Evolutionary conservation across 2,888 invertebrate species (phyloP).

Genomic region (Miltochrista miniata): DNA sequence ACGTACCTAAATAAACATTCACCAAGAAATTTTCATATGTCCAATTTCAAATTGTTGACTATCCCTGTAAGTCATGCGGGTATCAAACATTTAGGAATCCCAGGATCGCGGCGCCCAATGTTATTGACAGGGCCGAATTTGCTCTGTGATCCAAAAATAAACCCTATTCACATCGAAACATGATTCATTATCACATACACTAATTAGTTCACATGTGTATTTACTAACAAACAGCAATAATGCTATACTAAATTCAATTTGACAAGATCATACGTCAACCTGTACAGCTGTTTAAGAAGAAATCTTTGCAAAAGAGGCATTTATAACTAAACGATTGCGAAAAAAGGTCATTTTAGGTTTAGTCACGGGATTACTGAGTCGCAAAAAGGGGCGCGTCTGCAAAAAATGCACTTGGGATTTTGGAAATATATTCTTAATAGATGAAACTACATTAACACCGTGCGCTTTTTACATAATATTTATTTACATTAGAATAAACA

Average conservation of each 20-base stretch:
- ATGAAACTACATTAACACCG: no score
- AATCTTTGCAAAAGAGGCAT: neutral
- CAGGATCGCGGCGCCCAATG: conserved; percentile 58
- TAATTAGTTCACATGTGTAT: conserved; percentile 16
- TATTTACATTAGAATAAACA: no score
- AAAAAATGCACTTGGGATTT: no score
- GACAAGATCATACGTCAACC: conserved; percentile 5
- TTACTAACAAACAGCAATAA: conserved; percentile 17
- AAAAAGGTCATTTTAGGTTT: no score
- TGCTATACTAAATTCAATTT: conserved; percentile 2
- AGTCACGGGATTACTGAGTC: no score
- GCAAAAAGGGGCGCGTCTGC: no score
- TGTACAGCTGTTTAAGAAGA: conserved; percentile 9
- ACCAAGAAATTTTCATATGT: no score
- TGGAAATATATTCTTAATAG: no score
- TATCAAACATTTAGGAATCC: conserved; percentile 52
- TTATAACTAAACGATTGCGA: neutral
- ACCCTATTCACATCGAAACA: conserved; percentile 13
- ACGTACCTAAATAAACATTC: no score
- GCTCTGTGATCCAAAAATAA: conserved; percentile 41
- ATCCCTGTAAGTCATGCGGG: conserved; percentile 42
- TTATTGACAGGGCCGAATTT: conserved; percentile 60
- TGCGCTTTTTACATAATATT: no score
- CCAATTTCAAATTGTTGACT: conserved; percentile 36
- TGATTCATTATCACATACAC: conserved; percentile 14